phyloP scores from a whole-genome alignment of 2,797 vertebrate species.

The Alcedo quadribrachys region DNA sequence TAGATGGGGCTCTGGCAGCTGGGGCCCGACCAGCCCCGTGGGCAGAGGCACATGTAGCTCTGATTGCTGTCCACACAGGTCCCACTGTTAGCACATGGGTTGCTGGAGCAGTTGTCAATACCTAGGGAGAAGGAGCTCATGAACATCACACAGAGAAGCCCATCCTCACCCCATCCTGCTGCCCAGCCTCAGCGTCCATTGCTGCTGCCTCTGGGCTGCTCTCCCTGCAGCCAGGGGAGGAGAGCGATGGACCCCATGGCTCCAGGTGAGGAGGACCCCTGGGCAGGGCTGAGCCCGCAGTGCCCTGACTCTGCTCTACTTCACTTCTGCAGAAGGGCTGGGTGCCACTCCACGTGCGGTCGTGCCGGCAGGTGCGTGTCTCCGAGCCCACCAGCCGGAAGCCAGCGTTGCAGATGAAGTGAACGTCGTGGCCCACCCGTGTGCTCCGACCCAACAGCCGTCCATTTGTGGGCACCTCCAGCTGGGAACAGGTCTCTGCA shows the following conservation, averaged over 20 bases:
- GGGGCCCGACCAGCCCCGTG: constrained; percentile 83
- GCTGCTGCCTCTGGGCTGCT: neutral
- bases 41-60: constrained; percentile 83
- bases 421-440: constrained; percentile 82
- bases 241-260: rapidly evolving
- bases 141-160: neutral
- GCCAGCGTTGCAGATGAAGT: constrained; percentile 82
- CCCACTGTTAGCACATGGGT: constrained; percentile 85
- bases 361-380: constrained; percentile 79
- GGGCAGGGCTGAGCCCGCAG: rapidly evolving
- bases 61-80: constrained; percentile 85
- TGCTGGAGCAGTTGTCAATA: constrained; percentile 82
- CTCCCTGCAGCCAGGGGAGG: neutral
- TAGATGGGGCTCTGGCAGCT: constrained; percentile 83
- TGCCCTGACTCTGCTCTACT: neutral
- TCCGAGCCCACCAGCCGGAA: constrained; percentile 84
- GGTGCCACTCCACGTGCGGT: constrained; percentile 85
- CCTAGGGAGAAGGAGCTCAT: neutral
- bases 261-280: neutral
- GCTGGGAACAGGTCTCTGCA: constrained; percentile 80
- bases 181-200: neutral
- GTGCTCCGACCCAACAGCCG: constrained; percentile 80
- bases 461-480: constrained; percentile 73
- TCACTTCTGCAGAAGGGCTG: constrained; percentile 83
- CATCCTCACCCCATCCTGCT: rapidly evolving